Evolutionary conservation across 2,797 vertebrate genomes (phyloP).

Genomic region (Austrolebias charrua): DNA sequence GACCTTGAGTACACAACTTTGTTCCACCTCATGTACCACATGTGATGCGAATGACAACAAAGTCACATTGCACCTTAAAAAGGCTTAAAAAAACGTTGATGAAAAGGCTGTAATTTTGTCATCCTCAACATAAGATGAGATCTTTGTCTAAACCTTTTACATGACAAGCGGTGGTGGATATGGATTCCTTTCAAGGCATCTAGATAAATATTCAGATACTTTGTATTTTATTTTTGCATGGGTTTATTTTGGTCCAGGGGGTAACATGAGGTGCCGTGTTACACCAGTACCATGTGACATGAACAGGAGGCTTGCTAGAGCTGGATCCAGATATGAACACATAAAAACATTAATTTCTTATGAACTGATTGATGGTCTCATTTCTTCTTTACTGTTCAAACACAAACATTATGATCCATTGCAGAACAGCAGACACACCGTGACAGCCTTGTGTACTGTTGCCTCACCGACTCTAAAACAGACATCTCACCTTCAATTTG

Average conservation of each 20-base stretch:
- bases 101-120: too few species aligned
- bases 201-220: too few species aligned
- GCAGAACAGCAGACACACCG: background rate
- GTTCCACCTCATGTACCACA: too few species aligned
- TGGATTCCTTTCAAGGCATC: too few species aligned
- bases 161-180: too few species aligned
- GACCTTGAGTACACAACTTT: too few species aligned
- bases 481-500: constrained; percentile 16
- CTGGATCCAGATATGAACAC: background rate
- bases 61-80: too few species aligned
- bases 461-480: background rate
- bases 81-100: too few species aligned
- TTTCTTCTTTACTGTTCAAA: background rate
- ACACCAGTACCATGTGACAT: constrained; percentile 9
- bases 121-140: too few species aligned
- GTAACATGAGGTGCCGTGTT: background rate
- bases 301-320: constrained; percentile 8
- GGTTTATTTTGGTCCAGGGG: constrained; percentile 31
- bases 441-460: background rate
- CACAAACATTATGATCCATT: background rate
- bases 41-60: too few species aligned
- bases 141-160: too few species aligned
- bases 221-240: constrained; percentile 11
- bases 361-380: too few species aligned
- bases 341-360: background rate